Base-by-base conservation (phyloP, 2,888 invertebrate species). In the Gymnocheta viridis region DNA sequence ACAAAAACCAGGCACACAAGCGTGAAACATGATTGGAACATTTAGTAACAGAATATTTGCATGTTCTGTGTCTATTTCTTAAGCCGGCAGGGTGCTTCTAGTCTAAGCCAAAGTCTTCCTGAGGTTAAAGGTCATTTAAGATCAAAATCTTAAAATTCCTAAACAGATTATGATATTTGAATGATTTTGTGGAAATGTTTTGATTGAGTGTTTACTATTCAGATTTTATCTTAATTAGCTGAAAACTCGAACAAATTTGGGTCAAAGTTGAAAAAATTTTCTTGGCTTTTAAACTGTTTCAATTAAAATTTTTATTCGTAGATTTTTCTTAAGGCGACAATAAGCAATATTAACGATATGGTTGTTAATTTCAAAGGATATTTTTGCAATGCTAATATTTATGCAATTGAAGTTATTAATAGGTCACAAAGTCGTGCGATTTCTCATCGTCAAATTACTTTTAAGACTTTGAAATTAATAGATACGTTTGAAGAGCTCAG, bases 1-100 rank as follows among this genome's bases (percentile, higher is more conserved):
- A 41, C 60, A 60, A 14, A 58, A 73, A 67, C 47, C 38, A 70
- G 38, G n/a, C 58, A 24, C 58, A 60, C 72, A 82, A 82, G 77
- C 58, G 66, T 78, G 19, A 72, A 77, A 82, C 29, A 76, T 32
- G 76, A 54, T 77, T 74, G 51, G 29, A 27, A 69, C 44, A 38
- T n/a, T 32, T 24, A 12, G 12, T n/a, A 9, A 1, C 24, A 32
- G 17, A 54, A 51, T 32, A 72, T 70, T 72, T 72, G 47, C 79
- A 79, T 72, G 22, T 22, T 6, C 12, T 14, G 29, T 29, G 12
- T 58, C 0, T 58, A 12, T 58, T 32, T 47, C 14, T 17, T 4
- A 22, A 47, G n/a, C 49, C n/a, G n/a, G n/a, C n/a, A n/a, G n/a
- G n/a, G 10, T 24, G n/a, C 41, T 70, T 54, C n/a, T n/a, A n/a